phyloP scores from a whole-genome alignment of 92 coral and sea anemone species.

The Zoanthus gigantus region DNA sequence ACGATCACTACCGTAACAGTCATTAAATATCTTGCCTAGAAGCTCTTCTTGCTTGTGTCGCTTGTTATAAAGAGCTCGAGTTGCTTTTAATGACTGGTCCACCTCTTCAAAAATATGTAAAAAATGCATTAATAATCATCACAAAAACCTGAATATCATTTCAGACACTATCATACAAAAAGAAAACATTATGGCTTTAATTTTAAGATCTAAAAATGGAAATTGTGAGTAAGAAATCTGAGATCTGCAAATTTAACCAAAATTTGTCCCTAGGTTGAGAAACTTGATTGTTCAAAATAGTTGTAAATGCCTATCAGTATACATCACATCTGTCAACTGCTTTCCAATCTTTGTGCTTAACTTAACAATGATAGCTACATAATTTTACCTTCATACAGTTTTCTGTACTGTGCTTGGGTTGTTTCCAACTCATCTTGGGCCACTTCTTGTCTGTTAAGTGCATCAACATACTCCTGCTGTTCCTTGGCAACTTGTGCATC shows the following conservation, averaged over 20 bases:
- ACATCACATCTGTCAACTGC: not conserved
- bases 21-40: constrained; percentile 87
- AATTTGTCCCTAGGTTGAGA: too few species aligned
- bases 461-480: constrained; percentile 90
- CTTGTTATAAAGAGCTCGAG: constrained; percentile 60
- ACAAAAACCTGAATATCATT: too few species aligned
- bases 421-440: constrained; percentile 81
- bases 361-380: not conserved
- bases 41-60: constrained; percentile 66
- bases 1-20: constrained; percentile 89
- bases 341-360: not conserved
- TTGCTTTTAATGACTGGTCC: constrained; percentile 50
- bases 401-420: constrained; percentile 76
- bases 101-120: constrained; percentile 32
- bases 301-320: too few species aligned
- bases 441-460: constrained; percentile 90
- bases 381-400: constrained; percentile 61
- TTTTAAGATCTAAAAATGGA: too few species aligned
- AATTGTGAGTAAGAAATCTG: too few species aligned
- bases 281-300: too few species aligned
- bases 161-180: too few species aligned
- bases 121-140: not conserved
- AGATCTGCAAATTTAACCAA: too few species aligned
- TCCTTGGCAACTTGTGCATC: constrained; percentile 84
- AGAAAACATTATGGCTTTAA: too few species aligned